Conservation (phyloP, 2,113 vertebrate species). For the Hippocampus mohnikei region DNA sequence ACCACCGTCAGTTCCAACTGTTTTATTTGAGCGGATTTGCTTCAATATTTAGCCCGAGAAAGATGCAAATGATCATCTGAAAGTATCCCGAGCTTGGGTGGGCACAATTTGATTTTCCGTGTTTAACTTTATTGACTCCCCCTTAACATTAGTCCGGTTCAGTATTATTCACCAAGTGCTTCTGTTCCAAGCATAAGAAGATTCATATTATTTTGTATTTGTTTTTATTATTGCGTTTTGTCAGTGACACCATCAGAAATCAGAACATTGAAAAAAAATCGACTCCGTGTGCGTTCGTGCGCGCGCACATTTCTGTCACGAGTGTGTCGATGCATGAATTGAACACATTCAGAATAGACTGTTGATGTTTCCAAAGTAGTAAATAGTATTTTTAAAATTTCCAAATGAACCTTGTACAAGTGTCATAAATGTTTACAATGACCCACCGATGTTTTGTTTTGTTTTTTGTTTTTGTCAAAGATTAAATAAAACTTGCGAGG, state of each 20-base stretch:
- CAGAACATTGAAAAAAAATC: conserved; percentile 19
- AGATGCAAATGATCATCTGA: no score
- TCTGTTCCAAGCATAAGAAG: not conserved
- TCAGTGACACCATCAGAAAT: conserved; percentile 20
- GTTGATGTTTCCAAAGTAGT: conserved; percentile 57
- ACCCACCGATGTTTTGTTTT: conserved; percentile 48
- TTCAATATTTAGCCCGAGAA: no score
- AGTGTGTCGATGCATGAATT: conserved; percentile 63
- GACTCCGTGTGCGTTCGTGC: not conserved
- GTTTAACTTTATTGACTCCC: not conserved
- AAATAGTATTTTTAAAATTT: conserved; percentile 61
- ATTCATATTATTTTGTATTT: not conserved
- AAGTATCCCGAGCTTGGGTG: no score
- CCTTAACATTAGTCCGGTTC: not conserved
- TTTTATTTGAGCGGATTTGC: not conserved
- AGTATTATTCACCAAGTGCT: conserved; percentile 3
- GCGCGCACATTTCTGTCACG: conserved; percentile 23
- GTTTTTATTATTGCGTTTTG: conserved; percentile 12
- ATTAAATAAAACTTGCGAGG: conserved; percentile 1
- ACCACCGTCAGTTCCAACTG: not conserved
- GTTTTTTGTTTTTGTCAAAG: conserved; percentile 25
- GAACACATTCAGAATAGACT: conserved; percentile 56
- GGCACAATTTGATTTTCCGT: no score
- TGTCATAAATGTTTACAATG: conserved; percentile 66
- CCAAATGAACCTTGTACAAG: conserved; percentile 51